A percentile compares a stretch with the other conserved stretches of the same genome.
phyloP scores from a whole-genome alignment of 2,113 vertebrate genomes.

The Oncorhynchus clarkii region DNA sequence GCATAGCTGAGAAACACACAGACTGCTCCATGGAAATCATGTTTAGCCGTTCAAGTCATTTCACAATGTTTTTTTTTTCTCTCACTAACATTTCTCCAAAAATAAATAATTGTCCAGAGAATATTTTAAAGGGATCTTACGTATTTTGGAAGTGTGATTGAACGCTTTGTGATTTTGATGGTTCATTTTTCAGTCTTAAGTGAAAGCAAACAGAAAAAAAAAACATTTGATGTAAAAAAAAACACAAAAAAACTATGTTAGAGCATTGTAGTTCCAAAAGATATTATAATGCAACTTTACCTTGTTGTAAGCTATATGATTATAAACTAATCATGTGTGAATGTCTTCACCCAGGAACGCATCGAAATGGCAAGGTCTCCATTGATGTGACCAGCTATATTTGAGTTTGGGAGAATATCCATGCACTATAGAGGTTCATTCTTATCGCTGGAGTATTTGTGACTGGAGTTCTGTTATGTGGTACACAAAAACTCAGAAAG shows the following conservation, averaged over 20 bases:
- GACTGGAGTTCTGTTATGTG: constrained; percentile 8
- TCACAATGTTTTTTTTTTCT: neutral
- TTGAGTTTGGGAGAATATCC: constrained; percentile 19
- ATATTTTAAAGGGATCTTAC: constrained; percentile 48
- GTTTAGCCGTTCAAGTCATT: neutral
- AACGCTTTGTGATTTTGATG: constrained; percentile 25
- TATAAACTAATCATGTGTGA: neutral
- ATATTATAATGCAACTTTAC: neutral
- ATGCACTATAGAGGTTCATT: constrained; percentile 29
- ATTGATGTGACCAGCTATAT: constrained; percentile 26
- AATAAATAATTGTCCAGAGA: neutral
- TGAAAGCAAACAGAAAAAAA: constrained; percentile 31
- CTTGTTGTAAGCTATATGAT: constrained; percentile 17
- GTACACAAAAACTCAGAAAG: constrained; percentile 1
- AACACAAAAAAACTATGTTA: constrained; percentile 37
- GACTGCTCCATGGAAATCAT: neutral
- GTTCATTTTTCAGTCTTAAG: constrained; percentile 11
- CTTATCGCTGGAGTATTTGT: constrained; percentile 13
- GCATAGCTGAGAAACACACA: neutral
- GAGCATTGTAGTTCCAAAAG: constrained; percentile 9
- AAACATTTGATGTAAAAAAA: constrained; percentile 11
- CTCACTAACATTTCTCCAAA: neutral
- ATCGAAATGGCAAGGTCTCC: constrained; percentile 9
- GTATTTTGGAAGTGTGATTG: constrained; percentile 25
- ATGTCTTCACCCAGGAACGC: constrained; percentile 10